phyloP scores from a whole-genome alignment of 1,140 invertebrate genomes.

The Sycobia sp. region DNA sequence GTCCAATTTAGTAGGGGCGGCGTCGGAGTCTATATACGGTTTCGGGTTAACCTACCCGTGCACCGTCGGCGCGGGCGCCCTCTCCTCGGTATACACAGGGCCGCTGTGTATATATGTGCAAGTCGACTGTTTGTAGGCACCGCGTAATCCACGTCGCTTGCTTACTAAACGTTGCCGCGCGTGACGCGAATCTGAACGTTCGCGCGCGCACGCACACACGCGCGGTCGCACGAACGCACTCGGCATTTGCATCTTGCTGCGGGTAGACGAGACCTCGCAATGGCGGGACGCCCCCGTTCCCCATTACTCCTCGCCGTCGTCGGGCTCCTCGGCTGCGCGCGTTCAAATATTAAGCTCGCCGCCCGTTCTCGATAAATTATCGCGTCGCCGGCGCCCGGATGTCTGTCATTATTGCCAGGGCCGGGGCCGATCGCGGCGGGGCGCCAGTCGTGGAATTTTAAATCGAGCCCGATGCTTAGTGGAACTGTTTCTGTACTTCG shows the following conservation, averaged over 20 bases:
- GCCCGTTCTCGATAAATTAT: too few relatives aligned
- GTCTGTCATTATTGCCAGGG: too few relatives aligned
- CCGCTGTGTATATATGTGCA: constrained; percentile 16
- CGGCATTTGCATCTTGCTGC: constrained; percentile 10
- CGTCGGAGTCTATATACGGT: constrained; percentile 4
- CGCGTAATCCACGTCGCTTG: constrained; percentile 31
- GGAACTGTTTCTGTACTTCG: too few relatives aligned
- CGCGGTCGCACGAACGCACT: not conserved
- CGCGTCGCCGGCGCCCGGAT: too few relatives aligned
- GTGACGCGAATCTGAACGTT: constrained; percentile 26
- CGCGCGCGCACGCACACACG: not conserved
- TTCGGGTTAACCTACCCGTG: too few relatives aligned
- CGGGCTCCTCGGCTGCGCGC: too few relatives aligned
- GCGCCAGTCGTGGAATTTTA: too few relatives aligned
- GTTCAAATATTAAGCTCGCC: too few relatives aligned
- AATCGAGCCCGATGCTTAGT: too few relatives aligned
- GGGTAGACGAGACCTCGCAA: constrained; percentile 10
- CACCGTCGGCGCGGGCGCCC: not conserved
- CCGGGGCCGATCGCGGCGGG: too few relatives aligned
- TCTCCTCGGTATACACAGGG: constrained; percentile 23
- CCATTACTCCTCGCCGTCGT: constrained; percentile 1
- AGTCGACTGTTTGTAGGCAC: constrained; percentile 25
- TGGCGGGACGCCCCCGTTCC: not conserved
- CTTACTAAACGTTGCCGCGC: constrained; percentile 29
- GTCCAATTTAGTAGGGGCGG: not conserved